Evolutionary conservation across 23 tunicate species (phyloP).

Genomic region (Aplidium turbinatum): DNA sequence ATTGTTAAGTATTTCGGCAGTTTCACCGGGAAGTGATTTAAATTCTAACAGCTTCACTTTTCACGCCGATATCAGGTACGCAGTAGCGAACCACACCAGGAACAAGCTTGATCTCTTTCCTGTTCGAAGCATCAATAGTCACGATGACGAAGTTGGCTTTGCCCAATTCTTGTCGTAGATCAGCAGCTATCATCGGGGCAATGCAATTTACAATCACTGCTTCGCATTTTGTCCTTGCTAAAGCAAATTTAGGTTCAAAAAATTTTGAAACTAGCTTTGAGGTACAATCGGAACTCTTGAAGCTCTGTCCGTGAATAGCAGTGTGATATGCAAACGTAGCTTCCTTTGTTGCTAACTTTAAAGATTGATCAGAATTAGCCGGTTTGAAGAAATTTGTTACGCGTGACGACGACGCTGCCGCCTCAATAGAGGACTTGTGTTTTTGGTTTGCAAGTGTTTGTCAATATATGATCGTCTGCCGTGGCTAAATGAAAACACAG

Average conservation of each 20-base stretch:
- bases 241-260: constrained; percentile 67
- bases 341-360: constrained; percentile 59
- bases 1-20: constrained; percentile 34
- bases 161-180: constrained; percentile 51
- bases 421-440: constrained; percentile 47
- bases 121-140: constrained; percentile 66
- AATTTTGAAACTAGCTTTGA: constrained; percentile 71
- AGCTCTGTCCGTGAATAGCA: constrained; percentile 65
- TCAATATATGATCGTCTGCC: constrained; percentile 35
- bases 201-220: constrained; percentile 57
- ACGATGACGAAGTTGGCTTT: constrained; percentile 48
- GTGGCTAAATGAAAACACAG: constrained; percentile 34
- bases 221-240: constrained; percentile 58
- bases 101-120: constrained; percentile 57
- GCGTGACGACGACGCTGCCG: constrained; percentile 54
- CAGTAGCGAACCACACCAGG: constrained; percentile 50
- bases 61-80: constrained; percentile 55
- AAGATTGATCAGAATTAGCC: constrained; percentile 52
- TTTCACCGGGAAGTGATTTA: constrained; percentile 46
- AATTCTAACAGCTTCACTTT: constrained; percentile 35
- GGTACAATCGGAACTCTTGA: constrained; percentile 66
- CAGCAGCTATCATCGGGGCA: constrained; percentile 73
- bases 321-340: constrained; percentile 53
- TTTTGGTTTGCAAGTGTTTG: constrained; percentile 34
- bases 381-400: constrained; percentile 55